Evolutionary conservation across 2,888 invertebrate species (phyloP), one percentile per base, ranked within the genome.

Genomic region (Xestia c-nigrum): DNA sequence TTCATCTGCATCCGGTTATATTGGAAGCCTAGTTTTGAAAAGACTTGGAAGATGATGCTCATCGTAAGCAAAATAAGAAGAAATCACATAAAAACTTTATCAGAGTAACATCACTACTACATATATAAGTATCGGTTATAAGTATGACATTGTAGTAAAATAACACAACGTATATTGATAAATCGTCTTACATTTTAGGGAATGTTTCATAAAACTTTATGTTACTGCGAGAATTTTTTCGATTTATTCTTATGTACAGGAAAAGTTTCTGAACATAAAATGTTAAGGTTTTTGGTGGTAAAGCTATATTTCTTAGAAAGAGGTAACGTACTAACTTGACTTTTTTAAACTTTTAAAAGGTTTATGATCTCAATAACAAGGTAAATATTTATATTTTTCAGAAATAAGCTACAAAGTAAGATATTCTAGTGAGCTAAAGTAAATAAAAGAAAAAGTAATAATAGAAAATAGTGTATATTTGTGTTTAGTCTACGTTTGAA

Each of bases 151-250:
- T 12, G 50, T 43, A 67, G 21, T 63, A 40, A 43, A 77, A 46
- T 63, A 70, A 55, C 14, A 19, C 47, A n/a, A 50, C 4, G 38
- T 52, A 57, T 80, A 55, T 64, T 68, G 72, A 84, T 81, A 57
- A 69, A 80, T 81, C 16, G 31, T 31, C 5, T 12, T 14, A 59
- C 40, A 84, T 80, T 72, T 84, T 9, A 59, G 31, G 31, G 1
- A 70, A 81, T 85, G 31, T 67, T 63, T 64, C 75, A 59, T 74
- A 81, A 85, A 81, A 81, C 5, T 81, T 85, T 85, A 57, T 67
- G 61, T 47, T 47, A 63, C 24, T 5, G 2, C 40, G n/a, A 5
- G 63, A 84, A 67, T 67, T 80, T 85, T 70, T 74, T 43, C 74
- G 55, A 85, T 85, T 85, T 70, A 71, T 71, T 52, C 6, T 14